Percentiles rank a stretch among this genome's conserved stretches.
Conservation (phyloP, 2,797 vertebrate species). For the Smutsia gigantea region DNA sequence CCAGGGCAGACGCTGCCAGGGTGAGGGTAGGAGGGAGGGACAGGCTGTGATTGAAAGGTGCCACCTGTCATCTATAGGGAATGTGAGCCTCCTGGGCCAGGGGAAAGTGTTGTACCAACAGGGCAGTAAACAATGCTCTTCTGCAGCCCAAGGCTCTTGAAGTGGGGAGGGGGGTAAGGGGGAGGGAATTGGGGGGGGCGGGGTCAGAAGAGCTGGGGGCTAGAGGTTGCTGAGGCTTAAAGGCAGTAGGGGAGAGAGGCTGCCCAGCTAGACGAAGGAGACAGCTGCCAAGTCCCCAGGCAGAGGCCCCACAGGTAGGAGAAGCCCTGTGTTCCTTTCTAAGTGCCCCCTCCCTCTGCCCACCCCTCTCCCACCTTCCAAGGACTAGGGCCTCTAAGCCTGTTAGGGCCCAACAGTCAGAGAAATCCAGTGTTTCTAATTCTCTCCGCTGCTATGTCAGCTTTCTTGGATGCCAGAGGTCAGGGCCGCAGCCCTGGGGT, state of each 20-base stretch:
- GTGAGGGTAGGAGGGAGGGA: neutral
- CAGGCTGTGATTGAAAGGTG: conserved; percentile 76
- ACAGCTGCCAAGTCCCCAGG: neutral
- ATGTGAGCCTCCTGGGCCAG: conserved; percentile 72
- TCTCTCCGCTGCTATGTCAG: neutral
- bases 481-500: neutral
- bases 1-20: neutral
- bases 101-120: conserved; percentile 80
- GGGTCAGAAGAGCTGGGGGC: conserved; percentile 4
- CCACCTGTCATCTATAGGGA: conserved; percentile 81
- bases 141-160: neutral
- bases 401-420: neutral
- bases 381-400: neutral
- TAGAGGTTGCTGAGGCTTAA: conserved; percentile 29
- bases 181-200: neutral
- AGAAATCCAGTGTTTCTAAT: neutral
- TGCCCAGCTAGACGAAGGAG: neutral
- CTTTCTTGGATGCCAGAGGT: neutral
- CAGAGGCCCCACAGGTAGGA: conserved; percentile 73
- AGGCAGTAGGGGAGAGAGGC: conserved; percentile 19
- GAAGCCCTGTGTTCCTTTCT: neutral
- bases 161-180: neutral
- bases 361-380: neutral
- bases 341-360: neutral
- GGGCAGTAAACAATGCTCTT: conserved; percentile 80